Base-by-base conservation (phyloP, 2,797 vertebrate species). In the Hirundo rustica region DNA sequence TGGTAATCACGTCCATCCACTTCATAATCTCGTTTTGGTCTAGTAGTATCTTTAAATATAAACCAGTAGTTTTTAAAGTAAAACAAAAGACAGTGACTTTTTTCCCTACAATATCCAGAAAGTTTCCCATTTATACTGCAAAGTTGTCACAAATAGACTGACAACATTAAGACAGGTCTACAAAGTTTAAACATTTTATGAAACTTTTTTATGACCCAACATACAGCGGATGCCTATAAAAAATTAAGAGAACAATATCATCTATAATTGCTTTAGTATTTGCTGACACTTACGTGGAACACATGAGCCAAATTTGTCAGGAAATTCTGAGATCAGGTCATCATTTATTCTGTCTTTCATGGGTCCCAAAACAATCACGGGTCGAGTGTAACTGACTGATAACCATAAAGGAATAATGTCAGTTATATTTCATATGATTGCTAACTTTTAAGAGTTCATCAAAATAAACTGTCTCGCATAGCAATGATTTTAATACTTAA, bases 261-360 rank as follows among this genome's bases (percentile, higher is more conserved):
- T 17, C 44, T 64, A 32, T 10, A 88, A 73, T 53, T 65, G 10
- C 26, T 87, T 67, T 21, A 42, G 25, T 66, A 54, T 96, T 93
- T 72, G 23, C 66, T 48, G 40, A 90, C 92, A 99, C 99, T 98
- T 96, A 99, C 99, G 99, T 73, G 99, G 99, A 89, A 99, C 99
- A 85, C 99, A 99, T 32, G 99, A 99, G 34, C 99, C 99, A 90
- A 99, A 99, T 81, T 99, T 99, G 97, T 99, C 99, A 6, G 99
- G 99, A 96, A 99, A 99, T 97, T 99, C 99, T 0, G 99, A 99
- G 96, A 99, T 99, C 82, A 99, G 97, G 97, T 99, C 99, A 84
- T 99, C 99, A 48, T 99, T 99, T 97, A 99, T 98, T 73, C 99
- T 98, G 92, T 99, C 99, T 96, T 99, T 99, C 99, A 99, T 99